phyloP scores from a whole-genome alignment of 2,113 vertebrate species.

The Mesocricetus auratus region DNA sequence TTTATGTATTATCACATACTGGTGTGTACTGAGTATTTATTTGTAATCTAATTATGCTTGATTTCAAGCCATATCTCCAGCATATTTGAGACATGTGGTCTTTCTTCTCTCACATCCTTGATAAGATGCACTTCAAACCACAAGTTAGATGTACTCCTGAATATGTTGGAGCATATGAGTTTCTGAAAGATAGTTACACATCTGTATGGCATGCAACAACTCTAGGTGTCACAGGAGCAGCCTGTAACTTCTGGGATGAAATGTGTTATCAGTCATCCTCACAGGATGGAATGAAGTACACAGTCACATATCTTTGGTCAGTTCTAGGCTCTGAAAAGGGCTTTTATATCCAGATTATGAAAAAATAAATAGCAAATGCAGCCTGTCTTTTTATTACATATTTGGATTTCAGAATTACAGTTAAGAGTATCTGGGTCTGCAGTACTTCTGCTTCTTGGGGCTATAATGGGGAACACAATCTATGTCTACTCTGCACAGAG shows the following conservation, averaged over 20 bases:
- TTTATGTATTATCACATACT: not conserved
- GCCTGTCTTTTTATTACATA: not conserved
- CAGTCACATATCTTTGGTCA: not conserved
- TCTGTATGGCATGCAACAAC: not conserved
- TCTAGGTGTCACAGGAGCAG: not conserved
- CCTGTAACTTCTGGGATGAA: not conserved
- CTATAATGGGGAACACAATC: not conserved
- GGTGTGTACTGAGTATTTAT: not conserved
- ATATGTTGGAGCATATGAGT: not conserved
- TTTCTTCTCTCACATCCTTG: not conserved
- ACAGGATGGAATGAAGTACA: not conserved
- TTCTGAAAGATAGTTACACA: not conserved
- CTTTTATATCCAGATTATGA: not conserved
- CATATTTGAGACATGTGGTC: not conserved
- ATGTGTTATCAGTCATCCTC: not conserved
- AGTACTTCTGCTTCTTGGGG: not conserved
- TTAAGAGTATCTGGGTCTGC: not conserved
- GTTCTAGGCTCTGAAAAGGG: not conserved
- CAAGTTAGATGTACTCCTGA: not conserved
- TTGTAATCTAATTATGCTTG: not conserved
- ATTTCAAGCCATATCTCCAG: not conserved
- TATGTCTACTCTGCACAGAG: not conserved
- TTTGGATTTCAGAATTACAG: constrained; percentile 12
- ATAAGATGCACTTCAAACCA: not conserved
- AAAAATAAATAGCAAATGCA: not conserved